These are phyloP conservation scores for Heloderma charlesbogerti DNA, from an alignment of 2,113 vertebrate species.

Conservation along the genomic window DNA sequence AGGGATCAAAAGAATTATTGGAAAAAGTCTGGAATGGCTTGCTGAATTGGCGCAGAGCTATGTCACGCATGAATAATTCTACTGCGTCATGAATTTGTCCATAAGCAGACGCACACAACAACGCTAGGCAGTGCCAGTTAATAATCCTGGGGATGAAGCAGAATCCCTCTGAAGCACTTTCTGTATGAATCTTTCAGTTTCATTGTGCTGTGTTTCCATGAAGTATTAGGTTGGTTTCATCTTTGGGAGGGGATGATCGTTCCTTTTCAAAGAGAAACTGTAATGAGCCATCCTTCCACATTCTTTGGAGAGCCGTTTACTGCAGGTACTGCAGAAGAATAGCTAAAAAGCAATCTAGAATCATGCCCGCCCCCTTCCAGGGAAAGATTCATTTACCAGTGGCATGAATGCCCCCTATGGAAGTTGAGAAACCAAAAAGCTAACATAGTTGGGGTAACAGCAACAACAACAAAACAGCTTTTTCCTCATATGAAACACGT, in stretches of 20 bases:
- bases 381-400: conserved; percentile 23
- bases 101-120: not conserved
- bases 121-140: not conserved
- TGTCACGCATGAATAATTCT: not conserved
- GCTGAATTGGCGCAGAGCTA: not conserved
- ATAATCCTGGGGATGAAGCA: not conserved
- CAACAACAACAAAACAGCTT: not conserved
- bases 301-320: conserved; percentile 10
- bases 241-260: not conserved
- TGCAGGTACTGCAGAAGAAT: not conserved
- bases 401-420: conserved; percentile 49
- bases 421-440: conserved; percentile 16
- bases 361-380: not conserved
- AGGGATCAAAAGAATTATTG: conserved; percentile 17
- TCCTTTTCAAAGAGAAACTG: conserved; percentile 35
- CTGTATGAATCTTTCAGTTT: not conserved
- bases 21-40: not conserved
- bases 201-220: not conserved
- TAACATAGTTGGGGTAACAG: not conserved
- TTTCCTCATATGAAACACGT: not conserved
- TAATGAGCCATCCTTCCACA: not conserved
- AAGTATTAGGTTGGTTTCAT: conserved; percentile 24
- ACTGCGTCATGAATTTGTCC: not conserved
- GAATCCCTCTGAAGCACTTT: not conserved
- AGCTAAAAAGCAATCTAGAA: conserved; percentile 27